Base-by-base conservation (phyloP, 2,888 invertebrate species). In the Tholera decimalis region DNA sequence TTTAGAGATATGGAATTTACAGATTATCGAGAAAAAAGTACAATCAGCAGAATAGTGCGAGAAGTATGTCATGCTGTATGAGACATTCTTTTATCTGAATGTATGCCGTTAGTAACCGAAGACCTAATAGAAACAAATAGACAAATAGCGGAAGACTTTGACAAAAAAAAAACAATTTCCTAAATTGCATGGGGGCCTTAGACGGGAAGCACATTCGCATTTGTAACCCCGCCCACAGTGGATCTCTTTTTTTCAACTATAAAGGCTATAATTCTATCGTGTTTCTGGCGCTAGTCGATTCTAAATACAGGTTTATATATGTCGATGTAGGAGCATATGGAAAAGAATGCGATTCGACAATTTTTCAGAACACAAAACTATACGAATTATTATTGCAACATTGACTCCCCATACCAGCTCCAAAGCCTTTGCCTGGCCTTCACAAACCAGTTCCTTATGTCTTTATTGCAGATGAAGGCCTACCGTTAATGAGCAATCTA, bases 11-110 rank as follows among this genome's bases (percentile, higher is more conserved):
- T 61, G 60, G 44, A 60, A 44, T 59, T 59, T 44, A 61, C 60
- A 61, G 35, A 59, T 61, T 59, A 61, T 59, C 60, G 60, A 28
- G 60, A 60, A 61, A 61, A 59, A 59, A 35, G 44, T 35, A 61
- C 60, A 61, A 61, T 61, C 28, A 35, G 43, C 8, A 33, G 44
- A 61, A 61, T 59, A 35, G 22, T 59, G 20, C 35, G 33, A 59
- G 44, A 26, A 26, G 60, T 59, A 28, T 61, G 60, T 61, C 59
- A 33, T 35, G 30, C 30, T 60, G 7, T 59, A 59, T 59, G 59
- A 43, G 39, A 59, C 57, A 56, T 56, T 43, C 57, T 59, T 59
- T 39, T 41, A 59, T 33, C 22, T 41, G 53, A 55, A 55, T 26
- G 33, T 2, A 33, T 60, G 28, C 26, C 58, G 35, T 35, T 35